A percentile compares a stretch with the other conserved stretches of the same genome.
phyloP scores from a whole-genome alignment of 1,140 invertebrate genomes.

The Papilio polytes region DNA sequence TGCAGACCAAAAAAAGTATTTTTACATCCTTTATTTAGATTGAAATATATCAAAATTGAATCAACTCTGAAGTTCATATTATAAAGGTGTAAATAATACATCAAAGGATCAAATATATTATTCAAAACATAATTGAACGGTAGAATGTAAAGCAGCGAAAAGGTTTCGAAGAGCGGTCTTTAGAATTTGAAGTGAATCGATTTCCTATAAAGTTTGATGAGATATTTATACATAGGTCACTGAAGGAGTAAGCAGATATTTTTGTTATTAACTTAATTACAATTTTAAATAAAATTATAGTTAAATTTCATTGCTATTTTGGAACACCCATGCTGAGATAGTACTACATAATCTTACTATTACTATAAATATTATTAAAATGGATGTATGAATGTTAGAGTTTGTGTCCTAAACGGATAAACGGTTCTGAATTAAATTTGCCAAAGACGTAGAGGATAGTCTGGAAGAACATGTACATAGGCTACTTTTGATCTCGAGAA shows the following conservation, averaged over 20 bases:
- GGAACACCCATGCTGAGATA: neutral
- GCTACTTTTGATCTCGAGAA: too few relatives aligned
- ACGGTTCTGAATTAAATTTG: too few relatives aligned
- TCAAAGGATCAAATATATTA: neutral
- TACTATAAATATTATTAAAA: too few relatives aligned
- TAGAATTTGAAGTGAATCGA: slow-evolving; percentile 28
- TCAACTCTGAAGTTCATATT: neutral
- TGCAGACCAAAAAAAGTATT: too few relatives aligned
- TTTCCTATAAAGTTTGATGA: slow-evolving; percentile 33
- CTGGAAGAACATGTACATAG: too few relatives aligned
- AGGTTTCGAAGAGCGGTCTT: neutral
- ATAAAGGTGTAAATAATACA: slow-evolving; percentile 3
- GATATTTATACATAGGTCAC: slow-evolving; percentile 32
- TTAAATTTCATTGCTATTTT: too few relatives aligned
- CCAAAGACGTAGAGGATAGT: too few relatives aligned
- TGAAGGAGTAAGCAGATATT: neutral
- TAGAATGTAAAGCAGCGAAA: slow-evolving; percentile 17
- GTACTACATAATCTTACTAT: neutral
- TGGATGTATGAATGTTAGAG: too few relatives aligned
- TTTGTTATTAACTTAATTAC: neutral
- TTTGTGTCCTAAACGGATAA: too few relatives aligned
- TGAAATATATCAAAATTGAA: neutral
- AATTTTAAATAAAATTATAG: neutral
- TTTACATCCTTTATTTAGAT: neutral
- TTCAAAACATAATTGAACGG: neutral